These are phyloP conservation scores for Mesoligia furuncula DNA, from an alignment of 2,888 invertebrate genomes.

Conservation along the genomic window DNA sequence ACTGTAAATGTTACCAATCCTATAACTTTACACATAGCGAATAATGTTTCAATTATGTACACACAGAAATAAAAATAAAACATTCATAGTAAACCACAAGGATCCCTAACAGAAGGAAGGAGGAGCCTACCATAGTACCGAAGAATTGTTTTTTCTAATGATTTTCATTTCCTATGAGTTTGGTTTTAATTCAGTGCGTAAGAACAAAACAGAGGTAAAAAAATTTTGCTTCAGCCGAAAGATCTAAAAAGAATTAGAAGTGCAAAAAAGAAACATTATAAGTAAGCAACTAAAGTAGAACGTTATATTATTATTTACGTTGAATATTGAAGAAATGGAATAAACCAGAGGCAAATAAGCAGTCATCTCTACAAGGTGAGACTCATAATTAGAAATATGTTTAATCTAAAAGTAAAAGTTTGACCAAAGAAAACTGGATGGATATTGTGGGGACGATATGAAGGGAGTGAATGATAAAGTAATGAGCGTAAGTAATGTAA, in stretches of 20 bases:
- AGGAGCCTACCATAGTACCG: neutral
- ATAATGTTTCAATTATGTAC: neutral
- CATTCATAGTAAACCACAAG: neutral
- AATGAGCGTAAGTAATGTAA: neutral
- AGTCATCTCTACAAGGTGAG: neutral
- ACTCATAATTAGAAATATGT: neutral
- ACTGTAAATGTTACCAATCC: conserved; percentile 42
- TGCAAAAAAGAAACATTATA: neutral
- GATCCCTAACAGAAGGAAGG: neutral
- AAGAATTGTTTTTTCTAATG: neutral
- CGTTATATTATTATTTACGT: neutral
- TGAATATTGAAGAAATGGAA: neutral
- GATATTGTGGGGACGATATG: neutral
- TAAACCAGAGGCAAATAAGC: neutral
- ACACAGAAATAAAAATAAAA: neutral
- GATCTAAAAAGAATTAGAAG: neutral
- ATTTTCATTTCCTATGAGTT: neutral
- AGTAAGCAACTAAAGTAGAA: neutral
- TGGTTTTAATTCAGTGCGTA: neutral
- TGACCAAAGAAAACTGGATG: neutral
- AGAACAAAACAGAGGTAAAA: neutral
- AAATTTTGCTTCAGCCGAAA: neutral
- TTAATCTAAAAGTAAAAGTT: neutral
- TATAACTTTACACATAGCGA: conserved; percentile 12
- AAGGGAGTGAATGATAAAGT: no score